Evolutionary conservation across 2,113 vertebrate genomes (phyloP).

Genomic region (Herpetotheres cachinnans): DNA sequence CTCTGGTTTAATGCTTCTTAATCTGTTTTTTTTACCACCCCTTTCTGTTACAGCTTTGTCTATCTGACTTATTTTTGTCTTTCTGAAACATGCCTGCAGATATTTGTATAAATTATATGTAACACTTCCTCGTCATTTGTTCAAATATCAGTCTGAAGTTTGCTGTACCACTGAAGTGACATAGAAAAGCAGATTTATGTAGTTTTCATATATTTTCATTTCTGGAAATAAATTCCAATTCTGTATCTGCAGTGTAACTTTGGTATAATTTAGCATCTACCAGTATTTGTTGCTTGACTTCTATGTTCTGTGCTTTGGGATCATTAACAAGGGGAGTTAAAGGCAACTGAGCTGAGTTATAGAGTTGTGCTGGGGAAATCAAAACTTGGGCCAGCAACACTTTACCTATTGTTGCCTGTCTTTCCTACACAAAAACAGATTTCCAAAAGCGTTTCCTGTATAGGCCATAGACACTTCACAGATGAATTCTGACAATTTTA

Average conservation of each 20-base stretch:
- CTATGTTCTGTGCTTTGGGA: background rate
- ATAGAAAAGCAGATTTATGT: background rate
- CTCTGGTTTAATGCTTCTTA: background rate
- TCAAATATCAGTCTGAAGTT: background rate
- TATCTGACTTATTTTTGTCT: slow-evolving; percentile 51
- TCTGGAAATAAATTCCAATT: background rate
- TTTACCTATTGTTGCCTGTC: background rate
- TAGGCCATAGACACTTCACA: background rate
- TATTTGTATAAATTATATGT: slow-evolving; percentile 32
- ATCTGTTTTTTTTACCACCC: background rate
- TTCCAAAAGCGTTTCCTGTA: background rate
- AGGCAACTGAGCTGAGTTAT: background rate
- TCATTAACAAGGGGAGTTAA: background rate
- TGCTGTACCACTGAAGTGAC: background rate
- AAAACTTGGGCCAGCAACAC: background rate
- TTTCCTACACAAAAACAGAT: background rate
- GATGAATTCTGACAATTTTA: background rate
- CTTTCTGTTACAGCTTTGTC: slow-evolving; percentile 39
- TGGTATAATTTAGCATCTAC: background rate
- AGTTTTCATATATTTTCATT: background rate
- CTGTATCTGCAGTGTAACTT: background rate
- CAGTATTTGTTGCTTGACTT: background rate
- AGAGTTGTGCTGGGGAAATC: background rate
- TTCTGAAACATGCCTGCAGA: slow-evolving; percentile 51
- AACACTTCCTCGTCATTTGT: background rate